phyloP scores from a whole-genome alignment of 2,113 vertebrate species.

The Antechinus stuartii region DNA sequence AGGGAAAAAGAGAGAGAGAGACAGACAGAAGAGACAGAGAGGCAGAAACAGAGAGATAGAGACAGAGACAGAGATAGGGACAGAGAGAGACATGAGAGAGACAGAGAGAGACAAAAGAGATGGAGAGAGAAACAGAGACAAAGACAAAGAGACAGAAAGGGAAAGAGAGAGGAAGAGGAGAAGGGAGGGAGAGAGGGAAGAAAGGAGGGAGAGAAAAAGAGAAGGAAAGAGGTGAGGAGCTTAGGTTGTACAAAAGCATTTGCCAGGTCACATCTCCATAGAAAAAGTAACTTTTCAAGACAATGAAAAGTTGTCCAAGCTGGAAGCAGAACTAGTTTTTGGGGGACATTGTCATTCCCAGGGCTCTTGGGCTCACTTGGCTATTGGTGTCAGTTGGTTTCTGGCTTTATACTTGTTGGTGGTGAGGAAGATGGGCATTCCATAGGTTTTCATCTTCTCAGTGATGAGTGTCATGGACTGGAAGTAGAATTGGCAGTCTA shows the following conservation, averaged over 20 bases:
- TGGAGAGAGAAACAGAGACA: too few relatives aligned
- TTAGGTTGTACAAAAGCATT: not conserved
- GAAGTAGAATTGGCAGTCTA: not conserved
- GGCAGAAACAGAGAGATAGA: too few relatives aligned
- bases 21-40: too few relatives aligned
- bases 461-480: not conserved
- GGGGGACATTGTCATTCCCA: not conserved
- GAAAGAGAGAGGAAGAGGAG: too few relatives aligned
- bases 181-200: not conserved
- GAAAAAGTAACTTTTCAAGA: not conserved
- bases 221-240: not conserved
- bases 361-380: not conserved
- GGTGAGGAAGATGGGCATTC: not conserved
- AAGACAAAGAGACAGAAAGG: too few relatives aligned
- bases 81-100: accelerated
- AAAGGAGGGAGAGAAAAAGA: not conserved
- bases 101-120: accelerated
- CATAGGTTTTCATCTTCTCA: not conserved
- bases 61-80: not conserved
- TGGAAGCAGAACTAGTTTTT: not conserved
- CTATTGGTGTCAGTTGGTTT: not conserved
- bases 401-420: not conserved
- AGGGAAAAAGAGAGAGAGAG: accelerated
- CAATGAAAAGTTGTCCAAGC: too few relatives aligned
- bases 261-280: not conserved